These are phyloP conservation scores for Strix aluco DNA, from an alignment of 2,113 vertebrate species.

Conservation along the genomic window DNA sequence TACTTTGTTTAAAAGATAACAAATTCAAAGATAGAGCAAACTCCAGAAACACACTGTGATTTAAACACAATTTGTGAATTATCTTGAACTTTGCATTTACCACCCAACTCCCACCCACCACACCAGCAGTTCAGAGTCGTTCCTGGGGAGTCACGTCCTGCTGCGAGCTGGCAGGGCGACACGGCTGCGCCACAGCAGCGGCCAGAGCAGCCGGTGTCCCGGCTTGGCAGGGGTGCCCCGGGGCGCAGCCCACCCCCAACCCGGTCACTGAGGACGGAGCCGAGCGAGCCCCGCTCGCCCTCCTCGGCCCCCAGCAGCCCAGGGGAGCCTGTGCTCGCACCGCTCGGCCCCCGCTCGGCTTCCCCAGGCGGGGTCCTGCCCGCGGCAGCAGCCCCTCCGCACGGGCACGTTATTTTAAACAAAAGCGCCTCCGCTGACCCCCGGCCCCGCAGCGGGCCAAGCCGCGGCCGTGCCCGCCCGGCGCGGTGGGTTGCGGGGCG, in stretches of 20 bases:
- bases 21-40: fast-evolving
- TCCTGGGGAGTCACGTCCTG: fast-evolving
- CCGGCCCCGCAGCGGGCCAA: neutral
- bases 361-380: neutral
- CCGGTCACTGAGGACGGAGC: no score
- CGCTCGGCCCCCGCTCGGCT: neutral
- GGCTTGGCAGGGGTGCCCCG: fast-evolving
- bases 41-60: neutral
- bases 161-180: fast-evolving
- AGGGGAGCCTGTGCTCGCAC: no score
- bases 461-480: neutral
- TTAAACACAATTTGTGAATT: fast-evolving
- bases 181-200: fast-evolving
- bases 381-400: neutral
- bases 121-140: fast-evolving
- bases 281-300: no score
- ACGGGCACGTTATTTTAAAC: no score
- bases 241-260: neutral
- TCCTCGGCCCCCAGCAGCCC: fast-evolving
- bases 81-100: fast-evolving
- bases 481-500: neutral
- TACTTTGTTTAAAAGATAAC: neutral
- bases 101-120: fast-evolving
- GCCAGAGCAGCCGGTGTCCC: neutral
- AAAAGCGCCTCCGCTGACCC: no score